A percentile compares a stretch with the other conserved stretches of the same genome.
Conservation (phyloP, 2,113 vertebrate genomes). For the Muscicapa adusta region DNA sequence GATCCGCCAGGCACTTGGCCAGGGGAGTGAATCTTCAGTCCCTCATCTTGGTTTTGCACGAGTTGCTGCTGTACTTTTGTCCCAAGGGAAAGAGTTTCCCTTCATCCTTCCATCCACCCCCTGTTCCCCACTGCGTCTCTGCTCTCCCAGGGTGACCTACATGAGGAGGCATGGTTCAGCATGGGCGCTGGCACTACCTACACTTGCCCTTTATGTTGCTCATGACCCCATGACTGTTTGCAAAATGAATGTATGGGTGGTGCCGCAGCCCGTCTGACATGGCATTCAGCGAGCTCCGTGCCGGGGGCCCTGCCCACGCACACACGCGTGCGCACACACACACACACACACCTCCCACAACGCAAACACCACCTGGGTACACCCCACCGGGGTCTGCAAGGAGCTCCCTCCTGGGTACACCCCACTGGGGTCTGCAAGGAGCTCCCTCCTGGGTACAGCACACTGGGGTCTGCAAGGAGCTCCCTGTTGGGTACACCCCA, state of each 20-base stretch:
- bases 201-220: not conserved
- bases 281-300: not conserved
- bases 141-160: not conserved
- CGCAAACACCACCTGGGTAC: not conserved
- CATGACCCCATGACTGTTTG: constrained; percentile 56
- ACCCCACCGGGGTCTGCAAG: not conserved
- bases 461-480: too few relatives aligned
- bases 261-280: not conserved
- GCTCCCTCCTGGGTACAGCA: too few relatives aligned
- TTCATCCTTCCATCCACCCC: not conserved
- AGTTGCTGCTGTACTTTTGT: not conserved
- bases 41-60: not conserved
- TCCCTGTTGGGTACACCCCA: too few relatives aligned
- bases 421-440: too few relatives aligned
- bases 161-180: not conserved
- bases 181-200: not conserved
- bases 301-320: not conserved
- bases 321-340: not conserved
- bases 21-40: not conserved
- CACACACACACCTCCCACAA: not conserved
- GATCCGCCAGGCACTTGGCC: not conserved
- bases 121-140: rapidly evolving
- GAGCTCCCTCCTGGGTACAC: not conserved
- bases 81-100: not conserved
- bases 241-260: not conserved